Conservation (phyloP, 2,113 vertebrate genomes). For the Mellivora capensis region DNA sequence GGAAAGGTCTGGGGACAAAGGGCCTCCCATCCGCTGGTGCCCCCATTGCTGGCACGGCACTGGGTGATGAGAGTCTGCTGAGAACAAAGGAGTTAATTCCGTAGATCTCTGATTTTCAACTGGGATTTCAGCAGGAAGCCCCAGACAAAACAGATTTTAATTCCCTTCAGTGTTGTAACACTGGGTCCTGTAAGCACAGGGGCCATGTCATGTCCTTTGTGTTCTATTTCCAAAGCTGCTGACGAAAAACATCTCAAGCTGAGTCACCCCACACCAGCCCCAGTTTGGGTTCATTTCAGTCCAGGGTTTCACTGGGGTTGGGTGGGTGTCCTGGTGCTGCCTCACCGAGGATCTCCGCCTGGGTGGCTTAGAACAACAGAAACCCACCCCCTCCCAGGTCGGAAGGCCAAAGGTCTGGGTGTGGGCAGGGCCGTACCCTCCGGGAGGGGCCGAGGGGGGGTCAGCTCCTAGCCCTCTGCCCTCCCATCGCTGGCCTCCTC, state of each 20-base stretch:
- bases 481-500: not conserved
- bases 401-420: not conserved
- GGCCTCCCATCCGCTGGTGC: not conserved
- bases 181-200: no score
- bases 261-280: rapidly evolving
- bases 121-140: no score
- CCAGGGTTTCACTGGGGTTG: rapidly evolving
- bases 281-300: rapidly evolving
- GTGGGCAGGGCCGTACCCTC: rapidly evolving
- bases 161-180: rapidly evolving
- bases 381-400: rapidly evolving
- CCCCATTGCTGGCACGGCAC: not conserved
- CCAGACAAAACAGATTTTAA: rapidly evolving
- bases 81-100: not conserved
- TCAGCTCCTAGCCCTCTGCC: not conserved
- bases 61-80: not conserved
- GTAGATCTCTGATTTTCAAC: not conserved
- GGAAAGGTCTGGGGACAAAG: rapidly evolving
- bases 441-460: rapidly evolving
- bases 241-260: rapidly evolving
- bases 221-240: not conserved
- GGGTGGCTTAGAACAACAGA: not conserved
- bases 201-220: rapidly evolving
- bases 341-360: rapidly evolving
- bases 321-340: rapidly evolving